A percentile compares a stretch with the other conserved stretches of the same genome.
phyloP scores from a whole-genome alignment of 2,113 vertebrate species.

The Anthoscopus minutus region DNA sequence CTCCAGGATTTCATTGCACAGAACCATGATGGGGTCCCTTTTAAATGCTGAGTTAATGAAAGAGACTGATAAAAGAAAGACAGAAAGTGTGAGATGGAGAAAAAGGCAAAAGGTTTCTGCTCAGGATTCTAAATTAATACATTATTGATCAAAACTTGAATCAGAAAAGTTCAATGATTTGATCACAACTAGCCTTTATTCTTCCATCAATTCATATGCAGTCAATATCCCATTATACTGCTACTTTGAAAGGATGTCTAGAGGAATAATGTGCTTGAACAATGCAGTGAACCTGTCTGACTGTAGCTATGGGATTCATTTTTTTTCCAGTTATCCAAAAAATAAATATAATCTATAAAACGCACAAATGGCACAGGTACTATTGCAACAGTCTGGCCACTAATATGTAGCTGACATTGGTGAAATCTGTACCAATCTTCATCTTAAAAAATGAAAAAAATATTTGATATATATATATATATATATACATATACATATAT shows the following conservation, averaged over 20 bases:
- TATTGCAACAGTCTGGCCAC: neutral
- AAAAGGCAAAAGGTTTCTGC: neutral
- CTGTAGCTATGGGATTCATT: neutral
- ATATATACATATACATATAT: no score
- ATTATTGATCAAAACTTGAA: constrained; percentile 30
- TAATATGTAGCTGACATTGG: neutral
- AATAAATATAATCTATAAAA: neutral
- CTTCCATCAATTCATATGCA: neutral
- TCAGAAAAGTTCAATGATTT: constrained; percentile 22
- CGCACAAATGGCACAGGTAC: neutral
- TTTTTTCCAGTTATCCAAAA: neutral
- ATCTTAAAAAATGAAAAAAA: neutral
- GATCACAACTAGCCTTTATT: constrained; percentile 8
- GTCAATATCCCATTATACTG: constrained; percentile 30
- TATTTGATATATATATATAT: neutral
- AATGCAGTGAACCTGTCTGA: neutral
- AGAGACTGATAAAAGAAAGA: neutral
- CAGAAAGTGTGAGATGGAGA: neutral
- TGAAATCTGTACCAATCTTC: neutral
- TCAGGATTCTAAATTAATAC: constrained; percentile 3
- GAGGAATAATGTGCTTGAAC: neutral
- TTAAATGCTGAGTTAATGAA: neutral
- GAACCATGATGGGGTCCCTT: neutral
- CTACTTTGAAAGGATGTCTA: neutral
- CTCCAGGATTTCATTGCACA: neutral